phyloP scores from a whole-genome alignment of 1,140 invertebrate genomes.

The Atta cephalotes region DNA sequence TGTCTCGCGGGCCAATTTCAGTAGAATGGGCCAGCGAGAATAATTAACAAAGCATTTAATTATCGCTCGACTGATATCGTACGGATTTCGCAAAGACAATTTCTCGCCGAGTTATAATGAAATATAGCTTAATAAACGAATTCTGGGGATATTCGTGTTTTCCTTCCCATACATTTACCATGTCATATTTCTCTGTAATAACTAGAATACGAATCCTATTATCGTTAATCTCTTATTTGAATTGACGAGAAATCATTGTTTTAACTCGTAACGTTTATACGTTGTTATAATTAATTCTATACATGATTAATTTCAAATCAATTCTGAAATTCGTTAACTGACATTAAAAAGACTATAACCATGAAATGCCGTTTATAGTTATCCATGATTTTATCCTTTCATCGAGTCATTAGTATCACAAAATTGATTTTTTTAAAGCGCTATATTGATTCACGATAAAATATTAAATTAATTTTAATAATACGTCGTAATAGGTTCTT shows the following conservation, averaged over 20 bases:
- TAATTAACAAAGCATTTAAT: constrained; percentile 72
- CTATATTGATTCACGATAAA: background rate
- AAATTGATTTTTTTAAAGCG: background rate
- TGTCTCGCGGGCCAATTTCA: constrained; percentile 60
- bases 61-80: constrained; percentile 53
- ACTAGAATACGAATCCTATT: constrained; percentile 54
- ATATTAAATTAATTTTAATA: constrained; percentile 17
- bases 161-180: constrained; percentile 41
- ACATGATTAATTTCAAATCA: constrained; percentile 23
- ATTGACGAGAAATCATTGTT: constrained; percentile 31
- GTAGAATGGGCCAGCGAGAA: constrained; percentile 48
- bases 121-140: constrained; percentile 59
- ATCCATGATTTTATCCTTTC: constrained; percentile 6
- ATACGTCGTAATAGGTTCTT: background rate
- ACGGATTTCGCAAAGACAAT: constrained; percentile 47
- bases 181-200: constrained; percentile 39
- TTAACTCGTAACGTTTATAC: constrained; percentile 28
- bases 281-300: constrained; percentile 29
- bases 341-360: background rate
- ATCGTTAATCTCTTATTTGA: constrained; percentile 52
- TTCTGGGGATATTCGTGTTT: constrained; percentile 40
- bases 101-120: constrained; percentile 41
- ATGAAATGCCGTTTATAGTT: background rate
- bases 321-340: background rate
- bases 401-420: too few relatives aligned